These are phyloP conservation scores for Pimpla rufipes DNA, from an alignment of 2,888 invertebrate species.

Conservation along the genomic window DNA sequence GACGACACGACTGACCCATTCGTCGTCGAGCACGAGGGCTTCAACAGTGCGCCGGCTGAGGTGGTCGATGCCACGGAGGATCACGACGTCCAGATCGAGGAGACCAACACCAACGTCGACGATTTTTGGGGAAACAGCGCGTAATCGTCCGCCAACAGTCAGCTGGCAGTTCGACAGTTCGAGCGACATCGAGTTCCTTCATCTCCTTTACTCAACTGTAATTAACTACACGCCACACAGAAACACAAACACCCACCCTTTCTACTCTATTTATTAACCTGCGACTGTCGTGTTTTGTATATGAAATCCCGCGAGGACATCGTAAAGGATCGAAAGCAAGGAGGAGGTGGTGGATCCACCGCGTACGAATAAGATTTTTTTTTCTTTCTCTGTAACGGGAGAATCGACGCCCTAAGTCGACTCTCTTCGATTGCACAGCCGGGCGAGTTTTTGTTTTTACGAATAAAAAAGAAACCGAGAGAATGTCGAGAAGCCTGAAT, in stretches of 20 bases:
- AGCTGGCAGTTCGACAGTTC: constrained; percentile 20
- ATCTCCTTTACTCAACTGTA: constrained; percentile 17
- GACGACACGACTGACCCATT: constrained; percentile 71
- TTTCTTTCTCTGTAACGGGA: constrained; percentile 22
- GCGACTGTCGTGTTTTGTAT: constrained; percentile 34
- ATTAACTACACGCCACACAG: not conserved
- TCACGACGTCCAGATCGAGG: constrained; percentile 70
- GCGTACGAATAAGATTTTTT: constrained; percentile 7
- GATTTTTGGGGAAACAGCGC: constrained; percentile 73
- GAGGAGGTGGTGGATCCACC: not conserved
- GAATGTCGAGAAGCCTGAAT: constrained; percentile 1
- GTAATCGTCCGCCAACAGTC: constrained; percentile 64
- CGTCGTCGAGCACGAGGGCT: constrained; percentile 70
- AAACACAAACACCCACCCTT: not conserved
- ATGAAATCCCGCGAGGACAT: constrained; percentile 5
- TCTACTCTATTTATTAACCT: constrained; percentile 33
- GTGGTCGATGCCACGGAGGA: constrained; percentile 67
- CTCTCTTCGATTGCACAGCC: constrained; percentile 21
- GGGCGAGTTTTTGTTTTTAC: constrained; percentile 1
- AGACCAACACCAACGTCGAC: constrained; percentile 69
- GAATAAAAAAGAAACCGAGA: constrained; percentile 2
- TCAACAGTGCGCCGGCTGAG: constrained; percentile 68
- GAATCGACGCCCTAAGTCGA: constrained; percentile 24
- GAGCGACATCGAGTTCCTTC: constrained; percentile 15
- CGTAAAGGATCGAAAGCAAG: constrained; percentile 24